Base-by-base conservation (phyloP, 2,888 invertebrate species). In the Ypsolopha scabrella region DNA sequence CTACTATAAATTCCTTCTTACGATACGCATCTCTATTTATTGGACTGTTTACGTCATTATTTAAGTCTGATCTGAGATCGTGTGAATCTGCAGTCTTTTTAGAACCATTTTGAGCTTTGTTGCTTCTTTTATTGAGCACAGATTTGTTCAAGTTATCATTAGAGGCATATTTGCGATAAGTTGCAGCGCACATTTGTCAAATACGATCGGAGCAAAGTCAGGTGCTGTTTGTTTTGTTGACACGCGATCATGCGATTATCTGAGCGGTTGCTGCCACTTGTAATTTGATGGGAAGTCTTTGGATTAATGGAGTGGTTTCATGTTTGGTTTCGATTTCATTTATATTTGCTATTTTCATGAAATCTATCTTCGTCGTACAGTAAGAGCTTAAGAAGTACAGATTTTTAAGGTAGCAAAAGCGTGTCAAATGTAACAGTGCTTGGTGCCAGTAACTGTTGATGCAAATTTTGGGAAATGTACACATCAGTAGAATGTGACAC, bases 181-280 rank as follows among this genome's bases (percentile, higher is more conserved):
- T 72, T 69, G 72, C 73, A 70, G 70, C 68, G 60, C 60, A 65
- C 73, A 75, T 79, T 76, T 74, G 76, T 78, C 74, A 76, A 74
- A 72, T 72, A 72, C 74, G 75, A 77, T 74, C 67, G 73, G 71
- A 70, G 69, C 63, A 65, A 67, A 70, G 68, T 66, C 73, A 72
- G 69, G 70, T 74, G 75, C 74, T 75, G 68, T 74, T 75, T 76
- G 70, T 77, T 77, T 76, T 73, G 75, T 74, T 72, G 75, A 77
- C 77, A 78, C 71, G 72, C 75, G 74, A 79, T 76, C 67, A 63
- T 62, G 67, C 70, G 75, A 78, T 76, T 74, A 74, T 68, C 70
- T 63, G 58, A 57, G 61, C 61, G 70, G 68, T 71, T 9, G 52
- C 54, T 72, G 74, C 75, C 70, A 77, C 78, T 75, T 76, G 72